Conservation (phyloP, 1,140 invertebrate genomes). For the Gonioctena quinquepunctata region DNA sequence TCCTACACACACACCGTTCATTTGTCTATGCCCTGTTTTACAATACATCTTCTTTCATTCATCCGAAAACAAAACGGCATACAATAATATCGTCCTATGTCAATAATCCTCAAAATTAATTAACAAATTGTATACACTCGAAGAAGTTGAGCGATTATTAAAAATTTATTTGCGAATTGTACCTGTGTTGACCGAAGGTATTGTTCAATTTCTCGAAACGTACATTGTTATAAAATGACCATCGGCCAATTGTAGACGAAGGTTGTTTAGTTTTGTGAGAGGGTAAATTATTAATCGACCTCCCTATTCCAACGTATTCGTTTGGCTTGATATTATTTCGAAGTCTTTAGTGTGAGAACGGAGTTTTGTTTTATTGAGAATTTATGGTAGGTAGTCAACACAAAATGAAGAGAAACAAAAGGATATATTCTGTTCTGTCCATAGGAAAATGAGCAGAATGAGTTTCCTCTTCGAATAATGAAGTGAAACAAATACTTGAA, state of each 20-base stretch:
- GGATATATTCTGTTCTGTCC: no score
- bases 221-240: conserved; percentile 14
- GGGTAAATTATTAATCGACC: neutral
- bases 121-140: conserved; percentile 12
- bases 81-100: conserved; percentile 9
- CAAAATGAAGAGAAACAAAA: no score
- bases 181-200: conserved; percentile 7
- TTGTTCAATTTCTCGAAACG: conserved; percentile 17
- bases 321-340: conserved; percentile 6
- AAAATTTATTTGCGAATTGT: conserved; percentile 18
- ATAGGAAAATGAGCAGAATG: no score
- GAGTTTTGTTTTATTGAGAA: neutral
- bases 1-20: no score
- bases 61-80: neutral
- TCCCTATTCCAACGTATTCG: neutral
- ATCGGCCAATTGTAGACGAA: conserved; percentile 16
- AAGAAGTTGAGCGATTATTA: conserved; percentile 15
- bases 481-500: no score
- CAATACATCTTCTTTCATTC: no score
- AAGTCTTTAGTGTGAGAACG: neutral
- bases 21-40: no score
- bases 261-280: conserved; percentile 8
- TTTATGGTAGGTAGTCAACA: no score
- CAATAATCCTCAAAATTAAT: conserved; percentile 11
- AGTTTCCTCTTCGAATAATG: no score